Conservation (phyloP, 2,888 invertebrate genomes). For the Troilus luridus region DNA sequence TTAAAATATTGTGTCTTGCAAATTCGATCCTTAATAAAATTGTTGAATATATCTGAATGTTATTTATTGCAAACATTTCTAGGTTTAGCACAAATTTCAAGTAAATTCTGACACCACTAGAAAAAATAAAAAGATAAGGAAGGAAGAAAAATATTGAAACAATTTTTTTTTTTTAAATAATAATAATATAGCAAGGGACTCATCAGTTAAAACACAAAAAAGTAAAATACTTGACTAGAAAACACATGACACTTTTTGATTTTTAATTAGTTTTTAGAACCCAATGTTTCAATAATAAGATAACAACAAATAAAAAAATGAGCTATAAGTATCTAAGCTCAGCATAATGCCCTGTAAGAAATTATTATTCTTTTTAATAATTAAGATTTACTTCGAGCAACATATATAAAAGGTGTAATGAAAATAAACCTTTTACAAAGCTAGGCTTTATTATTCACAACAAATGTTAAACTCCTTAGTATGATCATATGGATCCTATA, state of each 20-base stretch:
- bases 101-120: neutral
- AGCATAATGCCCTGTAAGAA: neutral
- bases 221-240: neutral
- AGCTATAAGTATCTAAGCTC: neutral
- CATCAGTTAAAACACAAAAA: neutral
- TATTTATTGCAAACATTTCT: no score
- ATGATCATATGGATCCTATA: no score
- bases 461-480: no score
- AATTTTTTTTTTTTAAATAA: neutral
- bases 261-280: conserved; percentile 5
- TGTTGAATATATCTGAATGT: no score
- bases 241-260: conserved; percentile 13
- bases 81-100: no score
- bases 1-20: neutral
- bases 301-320: neutral
- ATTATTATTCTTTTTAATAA: neutral
- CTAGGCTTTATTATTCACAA: no score
- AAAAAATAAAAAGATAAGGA: neutral
- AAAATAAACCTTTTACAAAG: no score
- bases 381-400: neutral
- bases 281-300: neutral
- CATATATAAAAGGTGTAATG: neutral
- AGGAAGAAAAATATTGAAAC: neutral
- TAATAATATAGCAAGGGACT: neutral
- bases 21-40: neutral